Evolutionary conservation across 2,113 vertebrate genomes (phyloP), one percentile per base, ranked within the genome.

Genomic region (Apeltes quadracus): DNA sequence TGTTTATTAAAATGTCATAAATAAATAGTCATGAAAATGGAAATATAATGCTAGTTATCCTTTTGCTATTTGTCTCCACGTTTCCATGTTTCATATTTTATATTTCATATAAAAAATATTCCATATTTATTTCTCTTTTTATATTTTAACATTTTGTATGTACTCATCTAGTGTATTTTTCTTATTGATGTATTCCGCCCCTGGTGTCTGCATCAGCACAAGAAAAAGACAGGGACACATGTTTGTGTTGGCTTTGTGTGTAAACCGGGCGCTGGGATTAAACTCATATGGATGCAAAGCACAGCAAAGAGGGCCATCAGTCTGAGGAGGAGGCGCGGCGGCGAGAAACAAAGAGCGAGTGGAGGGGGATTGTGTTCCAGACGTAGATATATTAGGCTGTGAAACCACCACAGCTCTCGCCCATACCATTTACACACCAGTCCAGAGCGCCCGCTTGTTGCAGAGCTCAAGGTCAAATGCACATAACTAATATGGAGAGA

Each of bases 401-500:
- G 84, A 90, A 88, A 78, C 78, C 79, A 54, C 72, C 76, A 58
- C 34, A 62, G 75, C 78, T 57, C 65, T 59, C 29, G 68, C 38
- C 16, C 8, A 61, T 76, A 48, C 39, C 82, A 90, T 92, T 89
- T 89, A 84, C 84, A 89, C 89, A 76, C 76, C 34, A 64, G 41
- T 82, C 81, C 79, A 4, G 72, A 25, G 80, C 75, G 75, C 85
- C 62, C 67, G 77, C 75, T 72, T 77, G 61, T 66, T 84, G 69
- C 79, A 61, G 61, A 70, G 59, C 83, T 90, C 88, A 93, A 93
- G 90, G 92, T 90, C 88, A 90, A 82, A 87, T 44, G 57, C 84
- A 76, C 71, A 76, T 69, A 83, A 88, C 64, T 89, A 81, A 83
- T 84, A 85, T 65, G 78, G 70, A 23, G n/a, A 18, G 72, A 58